Conservation (phyloP, 2,113 vertebrate genomes). For the Cynopterus brachyotis region DNA sequence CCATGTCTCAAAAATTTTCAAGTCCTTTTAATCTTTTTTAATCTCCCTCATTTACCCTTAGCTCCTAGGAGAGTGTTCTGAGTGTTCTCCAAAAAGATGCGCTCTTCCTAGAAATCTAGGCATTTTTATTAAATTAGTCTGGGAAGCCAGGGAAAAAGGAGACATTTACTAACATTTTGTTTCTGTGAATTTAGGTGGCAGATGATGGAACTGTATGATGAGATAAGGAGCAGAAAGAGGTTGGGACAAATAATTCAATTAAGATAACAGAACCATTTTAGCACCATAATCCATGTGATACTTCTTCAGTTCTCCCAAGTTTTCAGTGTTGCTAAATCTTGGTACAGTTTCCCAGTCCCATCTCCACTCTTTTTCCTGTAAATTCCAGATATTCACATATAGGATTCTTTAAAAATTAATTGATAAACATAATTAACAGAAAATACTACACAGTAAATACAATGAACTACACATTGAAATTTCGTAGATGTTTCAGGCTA, state of each 20-base stretch:
- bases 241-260: constrained; percentile 12
- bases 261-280: background rate
- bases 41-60: background rate
- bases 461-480: background rate
- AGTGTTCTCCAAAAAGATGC: background rate
- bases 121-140: constrained; percentile 53
- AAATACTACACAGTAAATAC: background rate
- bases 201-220: background rate
- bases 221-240: constrained; percentile 35
- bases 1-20: background rate
- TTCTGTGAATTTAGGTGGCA: constrained; percentile 11
- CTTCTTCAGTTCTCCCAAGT: background rate
- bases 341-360: background rate
- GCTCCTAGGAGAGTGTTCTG: background rate
- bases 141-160: constrained; percentile 23
- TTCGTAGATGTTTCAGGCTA: background rate
- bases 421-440: constrained; percentile 23
- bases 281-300: background rate
- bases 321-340: background rate
- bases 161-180: constrained; percentile 13
- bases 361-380: background rate
- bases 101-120: constrained; percentile 55
- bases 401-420: background rate
- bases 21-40: background rate
- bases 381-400: background rate